Evolutionary conservation across 2,888 invertebrate species (phyloP), one percentile per base, ranked within the genome.

Genomic region (Ormyrus nitidulus): DNA sequence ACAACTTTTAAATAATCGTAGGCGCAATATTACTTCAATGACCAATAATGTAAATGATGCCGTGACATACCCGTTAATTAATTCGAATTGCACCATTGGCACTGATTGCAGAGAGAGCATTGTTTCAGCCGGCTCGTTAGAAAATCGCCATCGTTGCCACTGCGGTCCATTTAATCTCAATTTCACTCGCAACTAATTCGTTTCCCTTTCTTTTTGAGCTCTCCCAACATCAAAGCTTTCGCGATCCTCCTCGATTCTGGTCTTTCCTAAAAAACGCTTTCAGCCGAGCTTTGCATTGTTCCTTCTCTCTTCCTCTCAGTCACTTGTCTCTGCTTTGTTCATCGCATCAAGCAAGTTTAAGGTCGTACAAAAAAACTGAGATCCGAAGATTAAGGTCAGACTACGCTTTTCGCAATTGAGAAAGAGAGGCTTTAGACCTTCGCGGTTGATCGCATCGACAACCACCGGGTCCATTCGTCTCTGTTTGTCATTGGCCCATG

Each of bases 141-240:
- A 59, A 59, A 59, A 59, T 59, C 13, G 59, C 59, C 19, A 19
- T 59, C 59, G 59, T 19, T 19, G 19, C 6, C 19, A 19, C 4
- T 9, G 59, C 19, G 59, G 59, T 19, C 34, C 59, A 0, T 59
- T 59, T 59, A 13, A 59, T 59, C 59, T 59, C 59, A 59, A 59
- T 59, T 59, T 59, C 59, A n/a, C 58, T 0, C n/a, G n/a, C 8
- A 19, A 59, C 59, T 34, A n/a, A 6, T 59, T 59, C 19, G 19
- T 51, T 34, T 34, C 59, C 4, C 34, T 34, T 34, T 34, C 34
- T 34, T 34, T 59, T 59, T 59, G 19, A 59, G 51, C 34, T 51
- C 51, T 6, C 51, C 34, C 51, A 51, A 51, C 51, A 51, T 51
- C 51, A 51, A 51, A 51, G 51, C 51, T 51, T 10, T 5, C 6